These are phyloP conservation scores for Hippocampus mohnikei DNA, from an alignment of 2,113 vertebrate genomes.

Conservation along the genomic window DNA sequence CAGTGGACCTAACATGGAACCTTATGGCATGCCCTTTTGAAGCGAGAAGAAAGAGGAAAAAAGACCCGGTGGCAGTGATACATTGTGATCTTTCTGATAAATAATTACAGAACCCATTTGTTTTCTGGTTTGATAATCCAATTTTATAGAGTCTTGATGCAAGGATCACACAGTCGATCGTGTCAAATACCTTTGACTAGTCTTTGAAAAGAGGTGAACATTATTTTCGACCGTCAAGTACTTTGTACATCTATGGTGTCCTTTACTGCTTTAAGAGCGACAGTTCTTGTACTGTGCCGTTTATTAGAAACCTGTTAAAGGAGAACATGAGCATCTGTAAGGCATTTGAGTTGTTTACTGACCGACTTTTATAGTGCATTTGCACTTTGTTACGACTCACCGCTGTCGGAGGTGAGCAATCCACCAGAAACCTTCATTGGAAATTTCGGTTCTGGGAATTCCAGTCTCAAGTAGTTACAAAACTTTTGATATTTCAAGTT, in stretches of 20 bases:
- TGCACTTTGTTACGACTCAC: conserved; percentile 7
- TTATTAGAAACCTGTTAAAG: no score
- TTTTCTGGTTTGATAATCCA: no score
- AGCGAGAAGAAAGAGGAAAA: neutral
- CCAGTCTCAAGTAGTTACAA: conserved; percentile 45
- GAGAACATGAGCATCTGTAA: no score
- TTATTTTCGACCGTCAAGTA: neutral
- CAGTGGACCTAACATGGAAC: neutral
- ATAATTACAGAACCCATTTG: no score
- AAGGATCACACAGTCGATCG: neutral
- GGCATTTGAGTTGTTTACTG: neutral
- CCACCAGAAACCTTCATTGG: conserved; percentile 22
- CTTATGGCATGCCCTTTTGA: neutral
- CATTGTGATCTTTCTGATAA: neutral
- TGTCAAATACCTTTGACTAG: neutral
- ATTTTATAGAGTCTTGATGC: no score
- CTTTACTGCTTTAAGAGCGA: neutral
- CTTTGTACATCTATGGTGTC: neutral
- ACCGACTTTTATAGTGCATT: no score
- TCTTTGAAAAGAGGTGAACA: neutral
- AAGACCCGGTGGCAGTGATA: neutral
- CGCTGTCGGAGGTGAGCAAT: neutral
- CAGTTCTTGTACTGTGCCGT: no score
- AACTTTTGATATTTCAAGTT: conserved; percentile 40
- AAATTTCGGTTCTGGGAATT: neutral